Percentiles rank a stretch among this genome's conserved stretches.
phyloP scores from a whole-genome alignment of 2,888 invertebrate genomes.

The Phyllotreta cruciferae region DNA sequence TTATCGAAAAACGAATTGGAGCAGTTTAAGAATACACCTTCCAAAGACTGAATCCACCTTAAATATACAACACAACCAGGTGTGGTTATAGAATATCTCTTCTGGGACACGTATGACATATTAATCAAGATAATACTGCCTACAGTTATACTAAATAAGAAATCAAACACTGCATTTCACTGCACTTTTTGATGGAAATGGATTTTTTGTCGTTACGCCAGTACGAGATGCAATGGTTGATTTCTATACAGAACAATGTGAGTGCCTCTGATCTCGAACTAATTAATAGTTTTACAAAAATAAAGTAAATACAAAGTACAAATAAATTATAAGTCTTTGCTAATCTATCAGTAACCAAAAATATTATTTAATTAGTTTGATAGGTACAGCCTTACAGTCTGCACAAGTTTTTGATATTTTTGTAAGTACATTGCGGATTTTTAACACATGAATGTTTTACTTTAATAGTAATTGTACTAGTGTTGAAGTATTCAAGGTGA shows the following conservation, averaged over 20 bases:
- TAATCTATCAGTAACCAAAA: conserved; percentile 27
- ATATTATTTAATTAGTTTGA: conserved; percentile 9
- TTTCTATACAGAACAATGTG: conserved; percentile 23
- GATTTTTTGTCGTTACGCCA: not conserved
- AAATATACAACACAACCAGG: not conserved
- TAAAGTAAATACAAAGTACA: conserved; percentile 24
- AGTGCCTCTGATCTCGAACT: conserved; percentile 32
- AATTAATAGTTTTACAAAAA: conserved; percentile 25
- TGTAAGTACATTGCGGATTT: conserved; percentile 23
- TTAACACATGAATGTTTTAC: not conserved
- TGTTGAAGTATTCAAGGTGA: not conserved
- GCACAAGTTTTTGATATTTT: conserved; percentile 23
- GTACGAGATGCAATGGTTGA: conserved; percentile 14
- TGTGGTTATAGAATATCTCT: conserved; percentile 14
- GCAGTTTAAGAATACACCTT: conserved; percentile 3
- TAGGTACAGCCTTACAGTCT: conserved; percentile 14
- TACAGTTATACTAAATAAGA: conserved; percentile 10
- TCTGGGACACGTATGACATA: conserved; percentile 8
- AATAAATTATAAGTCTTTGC: conserved; percentile 26
- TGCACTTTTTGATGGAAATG: not conserved
- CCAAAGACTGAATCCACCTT: conserved; percentile 10
- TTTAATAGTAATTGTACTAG: not conserved
- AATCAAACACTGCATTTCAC: conserved; percentile 19
- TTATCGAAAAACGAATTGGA: conserved; percentile 1
- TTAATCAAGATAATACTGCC: conserved; percentile 23